Evolutionary conservation across 1,140 invertebrate species (phyloP).

Genomic region (Zophobas morio): DNA sequence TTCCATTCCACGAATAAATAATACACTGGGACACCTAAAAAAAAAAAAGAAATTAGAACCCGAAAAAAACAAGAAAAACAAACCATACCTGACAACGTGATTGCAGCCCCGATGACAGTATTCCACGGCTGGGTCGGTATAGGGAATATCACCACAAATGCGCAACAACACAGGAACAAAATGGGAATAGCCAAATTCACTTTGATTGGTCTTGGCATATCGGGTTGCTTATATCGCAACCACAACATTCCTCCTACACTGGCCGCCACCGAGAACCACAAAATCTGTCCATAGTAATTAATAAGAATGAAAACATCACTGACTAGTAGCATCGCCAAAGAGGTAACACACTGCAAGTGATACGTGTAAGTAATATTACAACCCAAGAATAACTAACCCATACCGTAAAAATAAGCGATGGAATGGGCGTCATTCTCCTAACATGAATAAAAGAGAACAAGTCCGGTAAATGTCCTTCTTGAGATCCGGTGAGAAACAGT

Average conservation of each 20-base stretch:
- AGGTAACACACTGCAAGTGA: conserved; percentile 77
- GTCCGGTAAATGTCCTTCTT: conserved; percentile 86
- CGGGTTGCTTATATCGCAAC: conserved; percentile 80
- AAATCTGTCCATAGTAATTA: conserved; percentile 84
- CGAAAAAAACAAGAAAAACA: neutral
- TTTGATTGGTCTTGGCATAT: conserved; percentile 85
- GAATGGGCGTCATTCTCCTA: conserved; percentile 83
- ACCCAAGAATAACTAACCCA: conserved; percentile 59
- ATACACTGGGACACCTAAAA: conserved; percentile 89
- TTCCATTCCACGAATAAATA: conserved; percentile 89
- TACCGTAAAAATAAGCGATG: conserved; percentile 85
- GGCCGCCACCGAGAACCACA: conserved; percentile 84
- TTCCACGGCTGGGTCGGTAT: conserved; percentile 83
- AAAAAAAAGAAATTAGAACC: conserved; percentile 40
- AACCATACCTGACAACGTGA: conserved; percentile 78
- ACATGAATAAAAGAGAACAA: conserved; percentile 85
- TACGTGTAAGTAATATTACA: neutral
- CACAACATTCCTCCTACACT: conserved; percentile 86
- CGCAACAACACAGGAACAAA: conserved; percentile 86
- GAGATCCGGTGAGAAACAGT: conserved; percentile 82
- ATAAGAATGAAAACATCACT: conserved; percentile 82
- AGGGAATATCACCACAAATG: conserved; percentile 87
- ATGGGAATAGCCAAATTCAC: conserved; percentile 86
- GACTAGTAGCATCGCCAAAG: conserved; percentile 80
- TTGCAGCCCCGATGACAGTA: conserved; percentile 85